These are phyloP conservation scores for Acanthaster planci DNA, from an alignment of 35 echinoderm and acorn worm genomes.

Conservation along the genomic window DNA sequence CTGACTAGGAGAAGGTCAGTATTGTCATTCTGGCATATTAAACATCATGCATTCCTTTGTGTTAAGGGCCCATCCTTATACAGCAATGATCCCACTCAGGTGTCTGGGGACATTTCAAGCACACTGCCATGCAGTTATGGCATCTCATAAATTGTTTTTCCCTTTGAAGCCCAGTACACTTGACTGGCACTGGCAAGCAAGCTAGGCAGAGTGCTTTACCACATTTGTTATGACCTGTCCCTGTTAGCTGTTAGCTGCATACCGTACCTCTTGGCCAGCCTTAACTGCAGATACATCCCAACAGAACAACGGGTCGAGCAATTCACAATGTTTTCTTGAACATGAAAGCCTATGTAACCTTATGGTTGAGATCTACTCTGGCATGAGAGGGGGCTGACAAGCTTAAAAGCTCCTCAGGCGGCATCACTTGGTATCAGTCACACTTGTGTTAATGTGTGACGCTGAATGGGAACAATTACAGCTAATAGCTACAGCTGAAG, in stretches of 20 bases:
- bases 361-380: no score
- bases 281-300: no score
- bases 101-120: neutral
- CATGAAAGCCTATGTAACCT: no score
- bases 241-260: no score
- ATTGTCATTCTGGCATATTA: neutral
- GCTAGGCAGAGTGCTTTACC: constrained; percentile 17
- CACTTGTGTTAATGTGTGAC: neutral
- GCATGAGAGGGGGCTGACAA: no score
- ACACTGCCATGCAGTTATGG: neutral
- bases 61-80: constrained; percentile 13
- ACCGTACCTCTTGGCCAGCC: no score
- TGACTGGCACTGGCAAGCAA: constrained; percentile 1
- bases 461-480: neutral
- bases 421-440: neutral
- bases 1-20: no score
- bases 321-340: no score
- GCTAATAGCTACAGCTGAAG: neutral
- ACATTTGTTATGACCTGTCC: neutral
- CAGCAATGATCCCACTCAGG: neutral
- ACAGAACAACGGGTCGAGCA: no score
- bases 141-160: neutral
- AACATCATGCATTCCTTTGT: constrained; percentile 20
- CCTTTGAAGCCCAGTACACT: neutral
- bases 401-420: no score